A percentile compares a stretch with the other conserved stretches of the same genome.
These are phyloP conservation scores for Scolanthus callimorphus DNA, from an alignment of 92 coral and sea anemone species.

Conservation along the genomic window DNA sequence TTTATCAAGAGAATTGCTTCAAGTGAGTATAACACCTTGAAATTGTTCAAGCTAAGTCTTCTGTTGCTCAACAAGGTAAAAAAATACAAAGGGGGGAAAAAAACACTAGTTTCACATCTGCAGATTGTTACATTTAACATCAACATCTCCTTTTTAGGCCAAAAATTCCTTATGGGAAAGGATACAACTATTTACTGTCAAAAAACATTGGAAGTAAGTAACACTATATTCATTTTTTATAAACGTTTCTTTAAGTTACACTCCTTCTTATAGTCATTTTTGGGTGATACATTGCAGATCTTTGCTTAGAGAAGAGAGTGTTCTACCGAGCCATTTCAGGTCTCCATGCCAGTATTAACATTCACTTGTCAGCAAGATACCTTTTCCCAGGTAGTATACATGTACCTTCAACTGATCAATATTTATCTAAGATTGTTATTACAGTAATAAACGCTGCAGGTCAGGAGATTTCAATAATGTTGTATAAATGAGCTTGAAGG, in stretches of 20 bases:
- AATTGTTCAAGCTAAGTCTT: no score
- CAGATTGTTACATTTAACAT: no score
- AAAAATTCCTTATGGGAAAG: conserved; percentile 56
- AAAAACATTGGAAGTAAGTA: conserved; percentile 73
- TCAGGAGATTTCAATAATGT: no score
- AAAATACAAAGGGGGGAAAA: no score
- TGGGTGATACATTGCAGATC: conserved; percentile 44
- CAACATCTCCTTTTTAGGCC: conserved; percentile 45
- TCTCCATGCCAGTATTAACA: conserved; percentile 96
- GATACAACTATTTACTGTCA: conserved; percentile 46
- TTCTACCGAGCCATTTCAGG: conserved; percentile 94
- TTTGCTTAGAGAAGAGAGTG: conserved; percentile 96
- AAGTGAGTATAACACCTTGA: conserved; percentile 42
- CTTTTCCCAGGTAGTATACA: conserved; percentile 87
- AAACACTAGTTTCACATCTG: no score
- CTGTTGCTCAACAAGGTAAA: no score
- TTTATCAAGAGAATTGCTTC: conserved; percentile 94
- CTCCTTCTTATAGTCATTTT: background rate
- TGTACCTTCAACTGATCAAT: no score
- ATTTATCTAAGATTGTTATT: no score
- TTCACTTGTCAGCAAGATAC: conserved; percentile 83
- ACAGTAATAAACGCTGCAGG: no score
- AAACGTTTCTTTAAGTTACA: background rate
- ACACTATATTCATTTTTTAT: no score
- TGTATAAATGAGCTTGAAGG: no score